Percentiles rank a stretch among this genome's conserved stretches.
Evolutionary conservation across 2,113 vertebrate species (phyloP).

Genomic region (Alces alces): DNA sequence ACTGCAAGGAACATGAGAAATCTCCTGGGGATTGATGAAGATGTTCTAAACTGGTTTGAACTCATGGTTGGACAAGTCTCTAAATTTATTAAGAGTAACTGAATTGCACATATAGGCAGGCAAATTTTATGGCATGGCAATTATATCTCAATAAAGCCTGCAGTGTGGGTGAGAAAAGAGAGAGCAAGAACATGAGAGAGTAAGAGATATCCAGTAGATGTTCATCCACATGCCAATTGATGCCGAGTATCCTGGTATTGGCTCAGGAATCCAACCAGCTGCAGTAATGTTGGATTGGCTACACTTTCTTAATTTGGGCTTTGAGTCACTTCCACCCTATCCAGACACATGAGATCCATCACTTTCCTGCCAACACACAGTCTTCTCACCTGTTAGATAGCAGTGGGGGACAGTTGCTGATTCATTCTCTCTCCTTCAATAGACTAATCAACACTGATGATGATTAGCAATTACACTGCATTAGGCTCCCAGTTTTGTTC

Average conservation of each 20-base stretch:
- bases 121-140: not conserved
- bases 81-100: not conserved
- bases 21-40: not conserved
- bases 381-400: slow-evolving; percentile 32
- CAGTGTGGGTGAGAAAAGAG: not conserved
- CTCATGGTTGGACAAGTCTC: not conserved
- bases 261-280: not conserved
- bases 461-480: slow-evolving; percentile 37
- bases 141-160: not conserved
- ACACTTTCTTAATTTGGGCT: not conserved
- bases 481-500: slow-evolving; percentile 18
- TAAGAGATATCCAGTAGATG: not conserved
- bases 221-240: not conserved
- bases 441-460: slow-evolving; percentile 26
- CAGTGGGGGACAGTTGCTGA: slow-evolving; percentile 4
- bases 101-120: not conserved
- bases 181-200: not conserved
- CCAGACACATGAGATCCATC: not conserved
- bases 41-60: not conserved
- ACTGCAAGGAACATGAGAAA: not conserved
- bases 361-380: not conserved
- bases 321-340: slow-evolving; percentile 22
- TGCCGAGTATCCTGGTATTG: not conserved
- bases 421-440: slow-evolving; percentile 42
- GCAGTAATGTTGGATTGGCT: not conserved